Percentiles rank a stretch among this genome's conserved stretches.
Evolutionary conservation across 2,113 vertebrate species (phyloP).

Genomic region (Trogon melanurus): DNA sequence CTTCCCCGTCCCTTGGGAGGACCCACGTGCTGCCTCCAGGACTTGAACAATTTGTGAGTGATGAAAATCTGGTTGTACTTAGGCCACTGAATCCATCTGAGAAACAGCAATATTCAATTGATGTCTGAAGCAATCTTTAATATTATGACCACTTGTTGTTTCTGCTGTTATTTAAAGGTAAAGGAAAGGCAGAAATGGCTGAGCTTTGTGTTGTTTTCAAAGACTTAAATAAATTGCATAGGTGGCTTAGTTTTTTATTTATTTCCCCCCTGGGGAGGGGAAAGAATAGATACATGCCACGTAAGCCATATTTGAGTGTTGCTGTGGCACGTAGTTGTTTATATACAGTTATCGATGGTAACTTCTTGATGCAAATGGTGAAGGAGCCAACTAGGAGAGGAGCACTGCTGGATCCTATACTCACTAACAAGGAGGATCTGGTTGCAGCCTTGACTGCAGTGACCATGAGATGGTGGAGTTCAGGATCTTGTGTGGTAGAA

Average conservation of each 20-base stretch:
- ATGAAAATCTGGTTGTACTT: neutral
- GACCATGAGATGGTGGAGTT: too few species aligned
- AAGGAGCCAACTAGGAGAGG: too few species aligned
- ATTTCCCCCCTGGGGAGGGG: neutral
- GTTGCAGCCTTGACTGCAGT: too few species aligned
- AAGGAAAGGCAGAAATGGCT: neutral
- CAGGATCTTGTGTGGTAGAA: too few species aligned
- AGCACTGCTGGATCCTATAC: too few species aligned
- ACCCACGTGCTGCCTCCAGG: neutral
- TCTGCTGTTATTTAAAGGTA: neutral
- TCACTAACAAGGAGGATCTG: too few species aligned
- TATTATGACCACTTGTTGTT: neutral
- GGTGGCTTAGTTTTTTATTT: neutral
- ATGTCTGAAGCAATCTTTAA: neutral
- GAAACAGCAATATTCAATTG: neutral
- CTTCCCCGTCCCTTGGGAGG: neutral
- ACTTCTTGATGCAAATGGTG: too few species aligned
- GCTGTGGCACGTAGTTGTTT: neutral
- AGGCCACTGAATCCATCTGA: neutral
- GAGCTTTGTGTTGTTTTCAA: neutral
- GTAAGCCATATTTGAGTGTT: fast-evolving
- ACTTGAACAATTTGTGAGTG: neutral
- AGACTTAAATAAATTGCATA: neutral
- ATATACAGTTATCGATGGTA: too few species aligned
- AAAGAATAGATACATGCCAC: neutral